Percentiles rank a stretch among this genome's conserved stretches.
Conservation (phyloP, 2,797 vertebrate genomes). For the Phaenicophaeus curvirostris region DNA sequence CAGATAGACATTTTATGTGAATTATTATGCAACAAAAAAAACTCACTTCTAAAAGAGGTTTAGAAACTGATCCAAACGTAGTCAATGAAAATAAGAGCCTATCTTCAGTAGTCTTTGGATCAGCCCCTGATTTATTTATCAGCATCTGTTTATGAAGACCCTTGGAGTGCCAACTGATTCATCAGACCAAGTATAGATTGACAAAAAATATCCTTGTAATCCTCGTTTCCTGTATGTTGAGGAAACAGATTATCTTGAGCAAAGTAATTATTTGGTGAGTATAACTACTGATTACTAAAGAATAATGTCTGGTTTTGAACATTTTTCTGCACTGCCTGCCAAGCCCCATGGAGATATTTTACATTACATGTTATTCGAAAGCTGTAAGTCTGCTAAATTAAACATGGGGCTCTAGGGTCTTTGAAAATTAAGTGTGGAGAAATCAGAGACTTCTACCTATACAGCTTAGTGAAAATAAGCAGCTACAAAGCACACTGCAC, state of each 20-base stretch:
- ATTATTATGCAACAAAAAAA: background rate
- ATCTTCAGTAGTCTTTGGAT: background rate
- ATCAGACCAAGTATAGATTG: background rate
- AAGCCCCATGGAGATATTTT: slow-evolving; percentile 33
- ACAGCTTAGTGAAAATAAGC: slow-evolving; percentile 49
- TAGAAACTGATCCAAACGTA: background rate
- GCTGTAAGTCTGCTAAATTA: slow-evolving; percentile 62
- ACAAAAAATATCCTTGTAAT: background rate
- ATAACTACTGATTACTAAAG: slow-evolving; percentile 24
- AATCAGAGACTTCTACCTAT: slow-evolving; percentile 56
- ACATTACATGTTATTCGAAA: slow-evolving; percentile 55
- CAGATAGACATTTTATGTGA: background rate
- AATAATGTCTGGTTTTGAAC: background rate
- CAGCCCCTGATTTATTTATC: background rate
- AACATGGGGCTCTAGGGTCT: slow-evolving; percentile 30
- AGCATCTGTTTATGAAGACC: background rate
- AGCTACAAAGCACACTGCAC: slow-evolving; percentile 51
- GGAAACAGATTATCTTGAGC: background rate
- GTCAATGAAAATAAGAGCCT: background rate
- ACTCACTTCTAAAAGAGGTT: background rate
- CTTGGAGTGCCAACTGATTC: background rate
- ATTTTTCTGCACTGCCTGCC: slow-evolving; percentile 31
- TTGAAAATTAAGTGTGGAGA: slow-evolving; percentile 67
- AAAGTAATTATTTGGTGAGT: background rate
- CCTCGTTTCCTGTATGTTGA: background rate